phyloP scores from a whole-genome alignment of 1,140 invertebrate genomes.

The Brachionus rotundiformis region DNA sequence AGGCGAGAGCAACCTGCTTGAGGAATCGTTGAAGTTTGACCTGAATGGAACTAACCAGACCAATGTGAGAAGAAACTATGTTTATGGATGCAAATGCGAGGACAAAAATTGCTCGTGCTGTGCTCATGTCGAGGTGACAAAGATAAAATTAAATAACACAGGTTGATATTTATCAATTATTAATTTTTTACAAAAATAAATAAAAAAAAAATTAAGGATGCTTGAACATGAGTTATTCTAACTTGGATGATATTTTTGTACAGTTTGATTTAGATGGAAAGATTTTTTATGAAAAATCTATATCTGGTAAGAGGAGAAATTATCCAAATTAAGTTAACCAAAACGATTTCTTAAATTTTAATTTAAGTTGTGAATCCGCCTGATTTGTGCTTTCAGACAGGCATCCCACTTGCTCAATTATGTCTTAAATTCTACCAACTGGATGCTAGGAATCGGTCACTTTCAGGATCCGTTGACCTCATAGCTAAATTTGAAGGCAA shows the following conservation, averaged over 20 bases:
- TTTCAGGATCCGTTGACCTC: constrained; percentile 34
- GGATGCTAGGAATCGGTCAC: constrained; percentile 17
- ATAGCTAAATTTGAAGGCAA: constrained; percentile 29
- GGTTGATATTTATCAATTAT: background rate
- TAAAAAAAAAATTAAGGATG: background rate
- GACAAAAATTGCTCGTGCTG: background rate
- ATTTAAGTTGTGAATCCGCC: constrained; percentile 7
- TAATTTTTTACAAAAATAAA: background rate
- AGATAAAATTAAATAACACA: constrained; percentile 27
- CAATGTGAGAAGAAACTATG: background rate
- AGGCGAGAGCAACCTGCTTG: background rate
- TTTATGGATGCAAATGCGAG: constrained; percentile 35
- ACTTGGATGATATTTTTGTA: constrained; percentile 10
- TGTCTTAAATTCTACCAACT: constrained; percentile 32
- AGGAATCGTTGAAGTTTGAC: background rate
- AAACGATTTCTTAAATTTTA: background rate
- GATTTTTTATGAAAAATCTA: background rate
- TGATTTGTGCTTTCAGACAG: constrained; percentile 33
- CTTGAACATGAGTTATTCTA: constrained; percentile 37
- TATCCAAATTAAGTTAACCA: background rate
- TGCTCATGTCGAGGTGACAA: constrained; percentile 11
- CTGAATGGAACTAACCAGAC: background rate
- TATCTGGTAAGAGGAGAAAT: constrained; percentile 1
- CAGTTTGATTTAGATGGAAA: constrained; percentile 11
- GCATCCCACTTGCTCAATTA: background rate